These are phyloP conservation scores for Drosophila bocqueti DNA, from an alignment of 1,140 invertebrate genomes.

Conservation along the genomic window DNA sequence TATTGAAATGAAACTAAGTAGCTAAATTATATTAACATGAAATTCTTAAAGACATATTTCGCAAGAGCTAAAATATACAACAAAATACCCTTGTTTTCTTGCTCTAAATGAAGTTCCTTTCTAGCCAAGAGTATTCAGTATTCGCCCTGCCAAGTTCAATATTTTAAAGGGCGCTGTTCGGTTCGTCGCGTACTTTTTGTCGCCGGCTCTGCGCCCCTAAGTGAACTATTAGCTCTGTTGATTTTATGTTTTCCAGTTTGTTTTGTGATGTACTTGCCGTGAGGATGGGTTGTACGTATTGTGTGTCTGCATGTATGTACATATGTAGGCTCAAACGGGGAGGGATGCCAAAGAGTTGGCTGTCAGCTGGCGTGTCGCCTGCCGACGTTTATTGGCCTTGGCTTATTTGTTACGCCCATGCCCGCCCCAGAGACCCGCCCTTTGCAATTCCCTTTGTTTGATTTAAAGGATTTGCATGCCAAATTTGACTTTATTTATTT, in stretches of 20 bases:
- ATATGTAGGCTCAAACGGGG: not conserved
- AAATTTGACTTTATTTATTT: slow-evolving; percentile 79
- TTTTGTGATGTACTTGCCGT: slow-evolving; percentile 52
- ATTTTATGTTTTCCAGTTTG: slow-evolving; percentile 83
- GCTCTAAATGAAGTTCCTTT: not conserved
- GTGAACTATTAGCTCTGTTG: slow-evolving; percentile 83
- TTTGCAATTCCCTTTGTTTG: slow-evolving; percentile 70
- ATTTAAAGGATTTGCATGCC: slow-evolving; percentile 80
- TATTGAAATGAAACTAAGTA: no score
- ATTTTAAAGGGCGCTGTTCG: slow-evolving; percentile 3
- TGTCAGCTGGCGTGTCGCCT: slow-evolving; percentile 62
- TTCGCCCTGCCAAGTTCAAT: not conserved
- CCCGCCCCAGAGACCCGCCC: slow-evolving; percentile 7
- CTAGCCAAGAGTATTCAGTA: not conserved
- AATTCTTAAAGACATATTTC: not conserved
- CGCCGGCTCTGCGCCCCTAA: slow-evolving; percentile 59
- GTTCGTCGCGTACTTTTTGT: slow-evolving; percentile 40
- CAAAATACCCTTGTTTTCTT: not conserved
- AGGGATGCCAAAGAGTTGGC: slow-evolving; percentile 53
- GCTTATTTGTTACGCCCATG: slow-evolving; percentile 26
- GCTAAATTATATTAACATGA: not conserved
- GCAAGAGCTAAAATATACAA: not conserved
- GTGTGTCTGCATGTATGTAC: not conserved
- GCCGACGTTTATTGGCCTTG: slow-evolving; percentile 74
- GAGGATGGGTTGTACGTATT: not conserved